Percentiles rank a stretch among this genome's conserved stretches.
These are phyloP conservation scores for Ophion ellenae DNA, from an alignment of 2,888 invertebrate genomes.

Conservation along the genomic window DNA sequence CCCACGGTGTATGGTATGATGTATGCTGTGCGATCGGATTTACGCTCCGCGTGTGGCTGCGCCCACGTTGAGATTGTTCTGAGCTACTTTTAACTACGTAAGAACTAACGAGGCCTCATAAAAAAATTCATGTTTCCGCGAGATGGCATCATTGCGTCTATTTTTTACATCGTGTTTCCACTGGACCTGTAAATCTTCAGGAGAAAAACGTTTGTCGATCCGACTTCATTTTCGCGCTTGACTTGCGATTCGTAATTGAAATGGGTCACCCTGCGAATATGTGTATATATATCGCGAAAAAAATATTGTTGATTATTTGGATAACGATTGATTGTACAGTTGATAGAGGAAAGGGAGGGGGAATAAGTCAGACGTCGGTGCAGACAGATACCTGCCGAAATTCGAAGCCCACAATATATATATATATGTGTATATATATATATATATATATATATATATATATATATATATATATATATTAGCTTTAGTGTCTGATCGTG, in stretches of 20 bases:
- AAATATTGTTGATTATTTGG: constrained; percentile 69
- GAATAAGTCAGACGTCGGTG: constrained; percentile 61
- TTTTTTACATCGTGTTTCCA: background rate
- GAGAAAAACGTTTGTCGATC: background rate
- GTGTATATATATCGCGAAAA: constrained; percentile 27
- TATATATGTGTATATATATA: constrained; percentile 44
- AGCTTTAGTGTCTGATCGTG: constrained; percentile 48
- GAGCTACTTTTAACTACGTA: too few species aligned
- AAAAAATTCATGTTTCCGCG: background rate
- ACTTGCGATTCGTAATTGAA: background rate
- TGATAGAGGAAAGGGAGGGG: constrained; percentile 44
- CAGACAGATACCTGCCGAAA: constrained; percentile 46
- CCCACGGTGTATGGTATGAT: too few species aligned
- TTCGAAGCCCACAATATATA: constrained; percentile 50
- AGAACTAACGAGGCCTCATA: background rate
- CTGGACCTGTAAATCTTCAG: background rate
- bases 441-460: constrained; percentile 50
- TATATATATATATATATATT: constrained; percentile 50
- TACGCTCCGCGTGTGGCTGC: too few species aligned
- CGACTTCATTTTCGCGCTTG: too few species aligned
- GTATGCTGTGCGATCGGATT: too few species aligned
- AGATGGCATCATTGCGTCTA: background rate
- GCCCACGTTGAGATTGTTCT: too few species aligned
- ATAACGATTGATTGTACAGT: constrained; percentile 68
- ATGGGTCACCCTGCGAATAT: background rate